These are phyloP conservation scores for Brachylomia viminalis DNA, from an alignment of 2,888 invertebrate genomes.

Conservation along the genomic window DNA sequence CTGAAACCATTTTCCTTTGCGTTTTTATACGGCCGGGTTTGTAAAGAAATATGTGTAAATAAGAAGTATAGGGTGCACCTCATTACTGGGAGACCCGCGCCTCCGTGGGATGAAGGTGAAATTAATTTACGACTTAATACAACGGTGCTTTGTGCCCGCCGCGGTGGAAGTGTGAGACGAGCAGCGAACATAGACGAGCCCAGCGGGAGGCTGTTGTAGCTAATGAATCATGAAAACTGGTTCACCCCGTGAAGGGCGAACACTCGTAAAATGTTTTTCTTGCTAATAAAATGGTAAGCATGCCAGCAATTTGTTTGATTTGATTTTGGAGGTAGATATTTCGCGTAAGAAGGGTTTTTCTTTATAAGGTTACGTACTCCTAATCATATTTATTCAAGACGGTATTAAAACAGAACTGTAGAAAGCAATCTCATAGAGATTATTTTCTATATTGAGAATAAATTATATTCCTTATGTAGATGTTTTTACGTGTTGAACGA, in stretches of 20 bases:
- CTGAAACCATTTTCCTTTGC: constrained; percentile 65
- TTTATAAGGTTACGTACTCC: constrained; percentile 3
- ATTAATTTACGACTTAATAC: constrained; percentile 86
- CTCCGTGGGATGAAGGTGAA: constrained; percentile 73
- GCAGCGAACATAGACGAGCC: constrained; percentile 15
- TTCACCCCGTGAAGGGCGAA: constrained; percentile 17
- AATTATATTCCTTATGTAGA: background rate
- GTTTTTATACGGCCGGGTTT: constrained; percentile 62
- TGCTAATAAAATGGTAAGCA: constrained; percentile 44
- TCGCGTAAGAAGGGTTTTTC: constrained; percentile 5
- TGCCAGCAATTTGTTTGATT: constrained; percentile 34
- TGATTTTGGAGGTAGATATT: constrained; percentile 32
- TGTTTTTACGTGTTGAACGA: background rate
- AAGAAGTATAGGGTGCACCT: constrained; percentile 74
- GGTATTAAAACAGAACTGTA: constrained; percentile 1
- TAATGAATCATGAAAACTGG: constrained; percentile 51
- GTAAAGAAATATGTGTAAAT: constrained; percentile 77
- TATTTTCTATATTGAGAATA: background rate
- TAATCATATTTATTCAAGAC: constrained; percentile 30
- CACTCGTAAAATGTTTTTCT: constrained; percentile 50
- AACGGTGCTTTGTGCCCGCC: constrained; percentile 67
- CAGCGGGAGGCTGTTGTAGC: constrained; percentile 22
- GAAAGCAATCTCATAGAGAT: background rate
- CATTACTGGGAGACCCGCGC: constrained; percentile 73
- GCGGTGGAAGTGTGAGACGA: constrained; percentile 39